Conservation (phyloP, 2,797 vertebrate species). For the Garrulus glandarius region DNA sequence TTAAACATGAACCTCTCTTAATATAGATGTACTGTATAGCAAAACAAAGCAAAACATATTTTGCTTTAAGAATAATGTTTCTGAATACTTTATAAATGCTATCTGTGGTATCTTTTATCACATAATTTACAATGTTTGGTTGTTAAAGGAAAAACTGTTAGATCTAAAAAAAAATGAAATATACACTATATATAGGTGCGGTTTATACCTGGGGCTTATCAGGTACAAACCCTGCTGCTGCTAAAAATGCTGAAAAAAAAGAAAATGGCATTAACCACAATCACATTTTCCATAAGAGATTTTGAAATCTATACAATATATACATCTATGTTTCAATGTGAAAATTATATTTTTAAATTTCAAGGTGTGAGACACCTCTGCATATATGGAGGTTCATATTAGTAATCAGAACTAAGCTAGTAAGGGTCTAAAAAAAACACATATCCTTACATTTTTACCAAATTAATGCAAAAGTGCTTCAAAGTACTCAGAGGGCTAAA, state of each 20-base stretch:
- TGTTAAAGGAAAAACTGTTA: constrained; percentile 72
- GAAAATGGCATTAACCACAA: constrained; percentile 76
- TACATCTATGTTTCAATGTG: constrained; percentile 83
- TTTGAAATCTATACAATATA: constrained; percentile 85
- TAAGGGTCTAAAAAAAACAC: constrained; percentile 72
- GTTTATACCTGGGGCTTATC: constrained; percentile 73
- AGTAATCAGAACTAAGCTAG: constrained; percentile 71
- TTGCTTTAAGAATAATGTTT: constrained; percentile 84
- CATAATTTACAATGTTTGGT: constrained; percentile 82
- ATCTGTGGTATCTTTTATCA: constrained; percentile 80
- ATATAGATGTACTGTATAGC: constrained; percentile 83
- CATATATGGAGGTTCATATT: constrained; percentile 76
- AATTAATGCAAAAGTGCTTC: constrained; percentile 92
- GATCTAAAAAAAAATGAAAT: constrained; percentile 72
- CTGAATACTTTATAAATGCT: constrained; percentile 85
- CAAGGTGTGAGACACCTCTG: constrained; percentile 78
- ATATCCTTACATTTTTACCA: constrained; percentile 72
- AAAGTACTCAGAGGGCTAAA: constrained; percentile 98
- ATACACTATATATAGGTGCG: constrained; percentile 80
- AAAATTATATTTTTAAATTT: constrained; percentile 81
- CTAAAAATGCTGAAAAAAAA: constrained; percentile 74
- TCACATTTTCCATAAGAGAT: constrained; percentile 80
- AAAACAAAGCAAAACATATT: constrained; percentile 81
- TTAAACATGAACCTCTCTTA: constrained; percentile 83
- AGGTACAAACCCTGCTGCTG: constrained; percentile 69